Evolutionary conservation across 2,888 invertebrate genomes (phyloP).

Genomic region (Scelioninae gen. 1): DNA sequence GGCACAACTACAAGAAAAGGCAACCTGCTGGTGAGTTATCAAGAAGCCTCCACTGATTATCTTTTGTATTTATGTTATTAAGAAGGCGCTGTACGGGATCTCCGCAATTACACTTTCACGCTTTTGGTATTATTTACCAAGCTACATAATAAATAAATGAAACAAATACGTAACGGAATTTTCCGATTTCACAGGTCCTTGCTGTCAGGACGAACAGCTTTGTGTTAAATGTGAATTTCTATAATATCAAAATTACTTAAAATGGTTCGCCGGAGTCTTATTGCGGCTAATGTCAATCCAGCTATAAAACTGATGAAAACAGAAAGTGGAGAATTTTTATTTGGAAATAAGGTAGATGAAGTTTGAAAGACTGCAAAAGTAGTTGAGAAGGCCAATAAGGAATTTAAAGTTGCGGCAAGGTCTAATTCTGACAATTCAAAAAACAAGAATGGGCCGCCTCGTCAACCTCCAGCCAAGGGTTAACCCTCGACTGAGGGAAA

Average conservation of each 20-base stretch:
- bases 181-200: conserved; percentile 36
- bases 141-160: too few species aligned
- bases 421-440: conserved; percentile 2
- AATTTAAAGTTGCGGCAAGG: not conserved
- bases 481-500: conserved; percentile 22
- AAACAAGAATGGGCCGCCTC: conserved; percentile 47
- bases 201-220: conserved; percentile 50
- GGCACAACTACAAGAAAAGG: too few species aligned
- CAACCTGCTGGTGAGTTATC: too few species aligned
- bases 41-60: too few species aligned
- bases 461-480: conserved; percentile 31
- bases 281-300: conserved; percentile 47
- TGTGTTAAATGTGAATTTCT: too few species aligned
- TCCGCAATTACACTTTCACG: too few species aligned
- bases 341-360: conserved; percentile 28
- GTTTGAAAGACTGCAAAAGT: conserved; percentile 27
- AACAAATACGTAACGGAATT: too few species aligned
- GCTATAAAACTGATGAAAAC: conserved; percentile 26
- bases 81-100: too few species aligned
- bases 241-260: too few species aligned
- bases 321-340: conserved; percentile 15
- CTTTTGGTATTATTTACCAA: too few species aligned
- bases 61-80: too few species aligned
- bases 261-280: conserved; percentile 35
- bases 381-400: conserved; percentile 34